phyloP scores from a whole-genome alignment of 37 sponge, comb jelly and placozoan genomes.

The Diacarnus erythraeanus region DNA sequence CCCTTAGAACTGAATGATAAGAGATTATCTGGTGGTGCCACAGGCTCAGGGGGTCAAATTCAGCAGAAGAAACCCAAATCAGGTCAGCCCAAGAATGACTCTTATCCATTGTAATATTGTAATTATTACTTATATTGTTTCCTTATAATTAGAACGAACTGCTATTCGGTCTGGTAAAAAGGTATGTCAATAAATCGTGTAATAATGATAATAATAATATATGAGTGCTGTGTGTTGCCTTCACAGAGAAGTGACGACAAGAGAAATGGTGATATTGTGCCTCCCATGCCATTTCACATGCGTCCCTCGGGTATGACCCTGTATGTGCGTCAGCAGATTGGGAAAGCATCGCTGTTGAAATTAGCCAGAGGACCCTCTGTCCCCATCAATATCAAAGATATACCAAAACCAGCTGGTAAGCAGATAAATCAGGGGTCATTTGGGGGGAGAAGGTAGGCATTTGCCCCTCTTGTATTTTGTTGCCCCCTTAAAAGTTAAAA shows the following conservation, averaged over 20 bases:
- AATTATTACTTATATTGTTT: neutral
- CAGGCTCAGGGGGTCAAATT: neutral
- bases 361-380: constrained; percentile 29
- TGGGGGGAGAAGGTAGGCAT: neutral
- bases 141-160: neutral
- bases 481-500: neutral
- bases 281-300: constrained; percentile 62
- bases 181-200: neutral
- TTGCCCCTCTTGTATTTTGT: neutral
- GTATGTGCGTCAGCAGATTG: constrained; percentile 45
- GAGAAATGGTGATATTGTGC: constrained; percentile 52
- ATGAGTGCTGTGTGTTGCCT: neutral
- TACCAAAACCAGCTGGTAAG: constrained; percentile 48
- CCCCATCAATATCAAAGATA: constrained; percentile 24
- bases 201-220: neutral
- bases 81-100: neutral
- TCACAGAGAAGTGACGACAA: constrained; percentile 24
- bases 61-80: constrained; percentile 7
- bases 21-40: neutral
- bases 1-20: neutral
- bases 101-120: neutral
- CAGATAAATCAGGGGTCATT: neutral
- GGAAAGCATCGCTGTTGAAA: constrained; percentile 10
- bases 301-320: constrained; percentile 32
- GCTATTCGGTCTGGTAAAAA: constrained; percentile 4